Evolutionary conservation across 2,888 invertebrate genomes (phyloP).

Genomic region (Ditula angustiorana): DNA sequence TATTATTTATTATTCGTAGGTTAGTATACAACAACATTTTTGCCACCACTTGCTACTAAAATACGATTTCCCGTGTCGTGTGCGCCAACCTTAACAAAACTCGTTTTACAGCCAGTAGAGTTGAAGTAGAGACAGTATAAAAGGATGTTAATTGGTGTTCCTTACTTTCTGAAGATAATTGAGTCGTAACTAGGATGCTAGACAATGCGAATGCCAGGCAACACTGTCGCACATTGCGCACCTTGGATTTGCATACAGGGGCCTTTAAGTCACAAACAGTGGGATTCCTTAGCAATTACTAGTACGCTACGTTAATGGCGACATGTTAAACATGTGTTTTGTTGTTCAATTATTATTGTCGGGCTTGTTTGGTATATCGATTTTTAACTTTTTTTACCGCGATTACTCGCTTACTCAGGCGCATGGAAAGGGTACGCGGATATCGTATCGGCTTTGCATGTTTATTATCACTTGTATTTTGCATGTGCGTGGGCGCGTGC

Average conservation of each 20-base stretch:
- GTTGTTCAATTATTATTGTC: slow-evolving; percentile 22
- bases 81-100: slow-evolving; percentile 33
- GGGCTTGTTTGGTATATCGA: slow-evolving; percentile 11
- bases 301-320: slow-evolving; percentile 50
- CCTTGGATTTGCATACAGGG: slow-evolving; percentile 66
- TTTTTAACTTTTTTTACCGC: slow-evolving; percentile 14
- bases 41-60: too few species aligned
- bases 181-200: slow-evolving; percentile 69
- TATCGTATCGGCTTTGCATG: slow-evolving; percentile 30
- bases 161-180: slow-evolving; percentile 71
- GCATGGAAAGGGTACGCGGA: slow-evolving; percentile 20
- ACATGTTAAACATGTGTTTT: slow-evolving; percentile 47
- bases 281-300: slow-evolving; percentile 55
- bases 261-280: slow-evolving; percentile 52
- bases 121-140: slow-evolving; percentile 62
- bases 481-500: slow-evolving; percentile 24
- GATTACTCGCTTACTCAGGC: slow-evolving; percentile 9
- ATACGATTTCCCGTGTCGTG: not conserved
- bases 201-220: slow-evolving; percentile 67
- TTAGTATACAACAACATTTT: too few species aligned
- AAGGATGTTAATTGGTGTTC: slow-evolving; percentile 77
- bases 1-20: too few species aligned
- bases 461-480: slow-evolving; percentile 24
- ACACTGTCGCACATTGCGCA: slow-evolving; percentile 57
- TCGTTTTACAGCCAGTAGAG: slow-evolving; percentile 40